Base-by-base conservation (phyloP, 2,888 invertebrate species). In the Synanthedon andrenaeformis region DNA sequence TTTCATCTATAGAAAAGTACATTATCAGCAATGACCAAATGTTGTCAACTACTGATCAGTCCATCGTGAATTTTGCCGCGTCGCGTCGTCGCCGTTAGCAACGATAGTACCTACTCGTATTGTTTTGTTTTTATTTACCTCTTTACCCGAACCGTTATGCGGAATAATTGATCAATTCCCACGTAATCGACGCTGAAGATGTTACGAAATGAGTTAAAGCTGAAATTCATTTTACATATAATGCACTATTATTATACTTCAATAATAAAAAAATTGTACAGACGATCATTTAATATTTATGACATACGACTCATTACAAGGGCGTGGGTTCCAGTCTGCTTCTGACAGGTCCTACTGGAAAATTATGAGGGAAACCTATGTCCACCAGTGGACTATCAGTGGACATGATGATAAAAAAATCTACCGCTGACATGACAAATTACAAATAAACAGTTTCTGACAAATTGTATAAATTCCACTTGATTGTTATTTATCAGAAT, bases 11-110 rank as follows among this genome's bases (percentile, higher is more conserved):
- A 17, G 17, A 17, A 17, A 17, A 2, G 1, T 17, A 17, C 17
- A 17, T 17, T 17, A 17, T 17, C 17, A 17, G 17, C 17, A 35
- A 35, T 51, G 3, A 3, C 45, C 45, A 45, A 45, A n/a, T 45
- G 13, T 45, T 45, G 14, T 45, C 12, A 45, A 59, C 59, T 55
- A 62, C 55, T 57, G 64, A 63, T 64, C 61, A 59, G 58, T 59
- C 57, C 60, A 64, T 67, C 63, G 58, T 53, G 53, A 59, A 59
- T 59, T 55, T 62, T 62, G 57, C 58, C 60, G 64, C 67, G 58
- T 60, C 60, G 64, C 67, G 58, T 60, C 63, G 59, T 59, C 64
- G 62, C 57, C 56, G 56, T n/a, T 45, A 45, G 45, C 64, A 61
- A 58, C 56, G 56, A 13, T 45, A 45, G 45, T 45, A 45, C n/a